A percentile compares a stretch with the other conserved stretches of the same genome.
These are phyloP conservation scores for Clunio marinus DNA, from an alignment of 2,888 invertebrate genomes.

Conservation along the genomic window DNA sequence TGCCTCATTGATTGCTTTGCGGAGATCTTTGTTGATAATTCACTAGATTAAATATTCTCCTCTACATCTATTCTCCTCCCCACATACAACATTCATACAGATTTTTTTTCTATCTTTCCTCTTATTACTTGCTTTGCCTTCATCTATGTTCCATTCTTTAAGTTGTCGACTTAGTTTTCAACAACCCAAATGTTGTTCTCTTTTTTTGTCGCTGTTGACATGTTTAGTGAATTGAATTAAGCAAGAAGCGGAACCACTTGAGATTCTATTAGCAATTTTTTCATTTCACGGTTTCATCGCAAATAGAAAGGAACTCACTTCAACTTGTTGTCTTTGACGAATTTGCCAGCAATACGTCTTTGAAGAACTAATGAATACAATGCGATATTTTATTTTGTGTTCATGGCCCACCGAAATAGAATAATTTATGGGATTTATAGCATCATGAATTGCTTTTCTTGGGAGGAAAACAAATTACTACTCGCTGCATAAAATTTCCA, in stretches of 20 bases:
- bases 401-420: slow-evolving; percentile 1
- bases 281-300: background rate
- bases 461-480: background rate
- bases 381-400: background rate
- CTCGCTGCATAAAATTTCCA: background rate
- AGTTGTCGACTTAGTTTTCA: slow-evolving; percentile 14
- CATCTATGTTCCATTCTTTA: background rate
- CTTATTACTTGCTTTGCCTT: background rate
- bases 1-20: background rate
- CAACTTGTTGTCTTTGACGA: no score
- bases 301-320: background rate
- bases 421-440: background rate
- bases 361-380: background rate
- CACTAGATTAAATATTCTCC: slow-evolving; percentile 17
- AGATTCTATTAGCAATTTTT: slow-evolving; percentile 6
- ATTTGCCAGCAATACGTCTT: background rate
- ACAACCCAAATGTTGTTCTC: background rate
- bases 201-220: slow-evolving; percentile 12
- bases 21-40: slow-evolving; percentile 25
- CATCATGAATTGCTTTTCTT: background rate
- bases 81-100: no score
- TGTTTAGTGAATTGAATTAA: background rate
- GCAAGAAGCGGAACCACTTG: background rate
- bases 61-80: background rate
- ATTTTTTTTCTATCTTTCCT: background rate